Base-by-base conservation (phyloP, 2,113 vertebrate species). In the Lonchura striata region DNA sequence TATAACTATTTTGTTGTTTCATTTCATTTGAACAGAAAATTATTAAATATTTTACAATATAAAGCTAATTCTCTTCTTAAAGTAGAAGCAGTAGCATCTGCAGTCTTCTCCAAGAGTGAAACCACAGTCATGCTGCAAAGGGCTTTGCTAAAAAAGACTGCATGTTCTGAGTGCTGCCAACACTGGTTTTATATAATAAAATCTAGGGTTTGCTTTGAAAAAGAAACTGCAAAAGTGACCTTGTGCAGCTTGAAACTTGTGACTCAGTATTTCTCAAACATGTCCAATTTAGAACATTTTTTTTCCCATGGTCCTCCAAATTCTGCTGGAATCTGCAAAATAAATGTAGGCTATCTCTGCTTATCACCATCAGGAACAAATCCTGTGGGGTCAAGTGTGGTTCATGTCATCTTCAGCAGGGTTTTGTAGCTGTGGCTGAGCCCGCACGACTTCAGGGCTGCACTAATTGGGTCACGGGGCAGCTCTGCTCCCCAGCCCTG, bases 41-140 rank as follows among this genome's bases (percentile, higher is more conserved):
- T 64, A 85, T 98, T 97, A 97, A 97, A 97, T 97, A 97, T 97
- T 98, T 97, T 97, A 95, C 92, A 94, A 95, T 90, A 97, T 82
- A 95, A 97, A 92, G 70, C 35, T 56, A 92, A 60, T 78, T 83
- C 22, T 94, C 35, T 49, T 93, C 68, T 81, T 81, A 47, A 95
- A 93, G 74, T 80, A 92, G 79, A 82, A 92, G 80, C 69, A 68
- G 78, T 83, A 65, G 90, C 69, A 90, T 92, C 61, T 82, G 72
- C 79, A 92, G 56, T 57, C 79, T 93, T 85, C 75, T 95, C 77
- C 35, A 49, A 79, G 83, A 66, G 44, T 28, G 7, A 64, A 94
- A 41, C 86, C 47, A 56, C 1, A 83, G 88, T 90, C 60, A 44
- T 88, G 88, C 94, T 10, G 82, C 84, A 96, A 86, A 97, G 98